Evolutionary conservation across 2,888 invertebrate species (phyloP).

Genomic region (Uloborus plumipes): DNA sequence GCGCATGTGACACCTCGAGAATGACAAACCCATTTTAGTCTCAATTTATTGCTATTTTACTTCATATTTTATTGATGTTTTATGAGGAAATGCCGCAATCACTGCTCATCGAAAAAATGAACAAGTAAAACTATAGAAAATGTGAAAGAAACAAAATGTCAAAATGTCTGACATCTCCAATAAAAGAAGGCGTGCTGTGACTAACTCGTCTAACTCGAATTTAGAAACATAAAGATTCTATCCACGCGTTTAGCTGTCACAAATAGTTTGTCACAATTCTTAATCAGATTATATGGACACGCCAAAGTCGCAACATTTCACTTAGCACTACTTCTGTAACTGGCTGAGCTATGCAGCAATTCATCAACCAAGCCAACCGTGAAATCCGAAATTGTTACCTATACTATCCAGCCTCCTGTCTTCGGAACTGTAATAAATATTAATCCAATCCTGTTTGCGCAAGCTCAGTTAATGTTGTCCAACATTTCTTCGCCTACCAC

Average conservation of each 20-base stretch:
- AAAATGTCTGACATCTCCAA: no score
- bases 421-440: constrained; percentile 44
- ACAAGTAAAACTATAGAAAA: no score
- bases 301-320: constrained; percentile 22
- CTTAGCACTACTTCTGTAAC: constrained; percentile 14
- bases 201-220: no score
- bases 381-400: constrained; percentile 47
- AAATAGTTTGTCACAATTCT: constrained; percentile 8
- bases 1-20: no score
- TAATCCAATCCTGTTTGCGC: constrained; percentile 45
- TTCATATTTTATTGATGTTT: no score
- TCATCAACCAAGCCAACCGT: constrained; percentile 35
- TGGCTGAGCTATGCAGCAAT: constrained; percentile 1
- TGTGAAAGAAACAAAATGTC: no score
- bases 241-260: constrained; percentile 9
- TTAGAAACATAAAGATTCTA: neutral
- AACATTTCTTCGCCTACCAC: constrained; percentile 47
- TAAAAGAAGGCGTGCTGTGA: no score
- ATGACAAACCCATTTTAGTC: no score
- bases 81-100: no score
- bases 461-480: constrained; percentile 50
- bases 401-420: neutral
- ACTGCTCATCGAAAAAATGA: no score
- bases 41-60: no score
- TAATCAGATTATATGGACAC: constrained; percentile 24